phyloP scores from a whole-genome alignment of 2,797 vertebrate genomes.

The Euthynnus affinis region DNA sequence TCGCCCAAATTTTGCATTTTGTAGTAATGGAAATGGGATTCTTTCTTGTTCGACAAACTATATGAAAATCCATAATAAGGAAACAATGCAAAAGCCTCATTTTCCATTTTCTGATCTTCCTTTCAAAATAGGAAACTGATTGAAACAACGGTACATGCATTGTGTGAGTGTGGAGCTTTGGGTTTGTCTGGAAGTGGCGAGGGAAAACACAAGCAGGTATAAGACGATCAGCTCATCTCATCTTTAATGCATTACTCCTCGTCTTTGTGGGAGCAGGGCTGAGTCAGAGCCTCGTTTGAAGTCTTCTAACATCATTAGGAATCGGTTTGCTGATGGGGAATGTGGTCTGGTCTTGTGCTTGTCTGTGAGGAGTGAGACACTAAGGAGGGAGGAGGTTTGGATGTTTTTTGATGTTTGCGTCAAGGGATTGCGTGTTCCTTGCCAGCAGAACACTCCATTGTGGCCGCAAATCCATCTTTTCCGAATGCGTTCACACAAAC shows the following conservation, averaged over 20 bases:
- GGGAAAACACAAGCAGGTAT: slow-evolving; percentile 24
- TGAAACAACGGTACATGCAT: neutral
- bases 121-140: no score
- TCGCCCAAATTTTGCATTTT: no score
- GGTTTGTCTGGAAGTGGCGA: slow-evolving; percentile 3
- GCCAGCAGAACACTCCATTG: slow-evolving; percentile 18
- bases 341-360: slow-evolving; percentile 4
- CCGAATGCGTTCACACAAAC: slow-evolving; percentile 24
- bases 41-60: no score
- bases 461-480: slow-evolving; percentile 21
- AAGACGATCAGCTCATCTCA: slow-evolving; percentile 45
- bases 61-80: no score
- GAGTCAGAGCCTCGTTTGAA: slow-evolving; percentile 66
- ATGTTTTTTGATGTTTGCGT: slow-evolving; percentile 60
- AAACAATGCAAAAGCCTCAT: no score
- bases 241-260: slow-evolving; percentile 56
- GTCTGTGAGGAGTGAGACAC: slow-evolving; percentile 41
- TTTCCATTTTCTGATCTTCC: no score
- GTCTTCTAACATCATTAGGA: slow-evolving; percentile 65
- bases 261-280: slow-evolving; percentile 39
- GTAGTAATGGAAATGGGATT: no score
- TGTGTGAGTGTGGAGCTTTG: neutral
- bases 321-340: slow-evolving; percentile 45
- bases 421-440: slow-evolving; percentile 37
- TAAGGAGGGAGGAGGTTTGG: slow-evolving; percentile 13